Evolutionary conservation across 2,888 invertebrate genomes (phyloP).

Genomic region (Hybos culiciformis): DNA sequence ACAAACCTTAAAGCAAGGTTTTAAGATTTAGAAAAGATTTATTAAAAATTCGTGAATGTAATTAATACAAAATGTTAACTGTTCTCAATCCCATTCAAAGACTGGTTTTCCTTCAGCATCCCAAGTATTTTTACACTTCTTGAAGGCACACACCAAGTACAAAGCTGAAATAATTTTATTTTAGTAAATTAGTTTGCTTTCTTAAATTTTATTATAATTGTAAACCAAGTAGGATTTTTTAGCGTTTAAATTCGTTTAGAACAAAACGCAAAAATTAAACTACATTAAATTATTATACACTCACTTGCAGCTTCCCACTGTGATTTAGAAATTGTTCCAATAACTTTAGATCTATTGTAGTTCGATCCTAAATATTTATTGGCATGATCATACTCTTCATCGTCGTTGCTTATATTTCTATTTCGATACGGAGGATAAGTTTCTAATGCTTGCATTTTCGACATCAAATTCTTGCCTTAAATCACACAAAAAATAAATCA

Average conservation of each 20-base stretch:
- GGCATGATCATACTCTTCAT: constrained; percentile 62
- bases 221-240: constrained; percentile 5
- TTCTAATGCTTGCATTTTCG: constrained; percentile 69
- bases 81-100: constrained; percentile 30
- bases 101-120: constrained; percentile 49
- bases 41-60: too few species aligned
- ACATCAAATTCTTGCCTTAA: constrained; percentile 41
- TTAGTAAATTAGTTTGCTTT: neutral
- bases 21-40: too few species aligned
- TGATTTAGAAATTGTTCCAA: constrained; percentile 73
- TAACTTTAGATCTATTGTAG: constrained; percentile 30
- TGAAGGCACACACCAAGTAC: constrained; percentile 72
- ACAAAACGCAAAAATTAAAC: too few species aligned
- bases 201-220: constrained; percentile 5
- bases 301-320: constrained; percentile 92
- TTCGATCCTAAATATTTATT: constrained; percentile 39
- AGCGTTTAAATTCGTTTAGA: constrained; percentile 32
- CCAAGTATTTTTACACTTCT: constrained; percentile 56
- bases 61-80: too few species aligned
- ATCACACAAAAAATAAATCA: neutral
- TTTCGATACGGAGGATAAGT: constrained; percentile 48
- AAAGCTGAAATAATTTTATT: constrained; percentile 44
- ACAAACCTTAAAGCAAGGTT: too few species aligned
- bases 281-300: constrained; percentile 13
- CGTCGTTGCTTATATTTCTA: constrained; percentile 40